phyloP scores from a whole-genome alignment of 2,113 vertebrate species.

The Rattus rattus region DNA sequence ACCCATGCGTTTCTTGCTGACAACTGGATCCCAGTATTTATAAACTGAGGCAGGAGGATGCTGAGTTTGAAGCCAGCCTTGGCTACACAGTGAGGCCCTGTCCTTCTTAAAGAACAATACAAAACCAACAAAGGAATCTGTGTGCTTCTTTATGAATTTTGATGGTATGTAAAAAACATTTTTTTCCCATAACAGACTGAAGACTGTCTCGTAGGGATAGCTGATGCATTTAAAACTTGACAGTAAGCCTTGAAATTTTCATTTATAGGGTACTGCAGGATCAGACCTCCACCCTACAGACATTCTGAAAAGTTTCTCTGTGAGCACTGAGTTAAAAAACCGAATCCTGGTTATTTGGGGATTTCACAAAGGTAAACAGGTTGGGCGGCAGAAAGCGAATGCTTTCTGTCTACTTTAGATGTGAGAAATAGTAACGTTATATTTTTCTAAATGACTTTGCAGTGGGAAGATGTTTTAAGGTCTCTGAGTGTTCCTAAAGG shows the following conservation, averaged over 20 bases:
- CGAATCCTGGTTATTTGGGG: neutral
- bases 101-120: neutral
- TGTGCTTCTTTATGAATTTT: constrained; percentile 23
- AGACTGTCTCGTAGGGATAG: neutral
- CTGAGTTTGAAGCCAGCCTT: neutral
- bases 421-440: neutral
- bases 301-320: neutral
- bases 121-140: neutral
- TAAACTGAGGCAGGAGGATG: neutral
- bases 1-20: neutral
- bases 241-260: neutral
- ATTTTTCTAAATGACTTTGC: constrained; percentile 3
- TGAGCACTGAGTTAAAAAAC: neutral
- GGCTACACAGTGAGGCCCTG: neutral
- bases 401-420: neutral
- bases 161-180: neutral
- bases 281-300: neutral
- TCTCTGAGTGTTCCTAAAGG: neutral
- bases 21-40: neutral
- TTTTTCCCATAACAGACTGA: neutral
- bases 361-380: neutral
- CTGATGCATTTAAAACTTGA: neutral
- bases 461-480: neutral
- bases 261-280: neutral
- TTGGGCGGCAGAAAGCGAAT: neutral